Percentiles rank a stretch among this genome's conserved stretches.
Evolutionary conservation across 1,140 invertebrate species (phyloP).

Genomic region (Chlorops oryzae): DNA sequence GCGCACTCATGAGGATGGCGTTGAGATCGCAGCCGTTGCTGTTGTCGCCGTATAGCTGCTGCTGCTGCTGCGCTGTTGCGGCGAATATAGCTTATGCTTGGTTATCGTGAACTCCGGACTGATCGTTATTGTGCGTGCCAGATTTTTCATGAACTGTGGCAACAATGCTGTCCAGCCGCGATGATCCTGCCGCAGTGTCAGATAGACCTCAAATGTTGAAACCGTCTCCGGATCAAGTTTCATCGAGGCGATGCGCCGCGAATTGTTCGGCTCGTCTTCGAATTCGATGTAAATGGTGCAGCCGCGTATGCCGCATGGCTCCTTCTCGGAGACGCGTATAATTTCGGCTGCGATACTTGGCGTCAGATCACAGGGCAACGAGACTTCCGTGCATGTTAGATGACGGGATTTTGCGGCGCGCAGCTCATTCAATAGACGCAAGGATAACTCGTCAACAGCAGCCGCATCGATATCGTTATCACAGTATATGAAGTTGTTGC

Average conservation of each 20-base stretch:
- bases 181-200: constrained; percentile 75
- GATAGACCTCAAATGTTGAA: constrained; percentile 77
- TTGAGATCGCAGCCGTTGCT: constrained; percentile 19
- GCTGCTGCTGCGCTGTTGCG: constrained; percentile 25
- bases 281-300: constrained; percentile 72
- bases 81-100: constrained; percentile 74
- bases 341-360: constrained; percentile 68
- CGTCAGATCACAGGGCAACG: constrained; percentile 72
- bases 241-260: constrained; percentile 56
- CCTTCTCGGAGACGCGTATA: constrained; percentile 70
- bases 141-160: constrained; percentile 80
- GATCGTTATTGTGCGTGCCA: constrained; percentile 69
- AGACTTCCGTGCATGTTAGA: constrained; percentile 71
- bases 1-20: constrained; percentile 31
- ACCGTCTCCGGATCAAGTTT: constrained; percentile 75
- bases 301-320: constrained; percentile 76
- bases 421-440: constrained; percentile 66
- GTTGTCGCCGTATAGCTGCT: constrained; percentile 32
- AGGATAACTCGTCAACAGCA: constrained; percentile 53
- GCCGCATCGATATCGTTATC: constrained; percentile 25
- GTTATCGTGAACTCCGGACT: constrained; percentile 74
- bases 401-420: constrained; percentile 70
- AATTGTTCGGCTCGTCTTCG: constrained; percentile 58
- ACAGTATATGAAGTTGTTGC: constrained; percentile 15
- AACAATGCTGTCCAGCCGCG: constrained; percentile 75